Conservation (phyloP, 2,113 vertebrate genomes). For the Pteruthius melanotis region DNA sequence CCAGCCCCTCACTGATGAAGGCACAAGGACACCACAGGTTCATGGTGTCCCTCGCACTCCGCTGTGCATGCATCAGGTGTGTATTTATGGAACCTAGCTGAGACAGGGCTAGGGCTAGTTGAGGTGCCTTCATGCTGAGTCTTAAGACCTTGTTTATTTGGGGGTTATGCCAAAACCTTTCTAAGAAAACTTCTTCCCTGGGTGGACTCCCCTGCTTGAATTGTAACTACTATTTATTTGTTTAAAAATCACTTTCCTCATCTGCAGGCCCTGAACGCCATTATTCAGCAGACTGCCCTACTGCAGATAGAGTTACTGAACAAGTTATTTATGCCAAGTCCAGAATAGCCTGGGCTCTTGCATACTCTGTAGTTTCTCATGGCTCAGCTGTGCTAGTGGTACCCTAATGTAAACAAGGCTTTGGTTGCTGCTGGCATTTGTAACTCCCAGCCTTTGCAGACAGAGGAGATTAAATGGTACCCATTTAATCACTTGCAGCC, state of each 20-base stretch:
- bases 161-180: neutral
- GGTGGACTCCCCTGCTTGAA: neutral
- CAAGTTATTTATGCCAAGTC: slow-evolving; percentile 9
- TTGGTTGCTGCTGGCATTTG: neutral
- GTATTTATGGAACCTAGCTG: neutral
- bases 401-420: slow-evolving; percentile 15
- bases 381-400: neutral
- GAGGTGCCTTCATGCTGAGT: neutral
- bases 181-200: neutral
- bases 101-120: neutral
- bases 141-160: neutral
- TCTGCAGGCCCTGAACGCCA: neutral
- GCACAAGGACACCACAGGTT: neutral
- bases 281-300: neutral
- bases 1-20: neutral
- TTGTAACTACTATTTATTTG: neutral
- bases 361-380: neutral
- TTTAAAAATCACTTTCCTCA: neutral
- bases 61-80: rapidly evolving
- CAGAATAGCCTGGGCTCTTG: neutral
- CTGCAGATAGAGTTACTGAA: neutral
- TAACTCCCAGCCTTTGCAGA: neutral
- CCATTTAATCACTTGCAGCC: neutral
- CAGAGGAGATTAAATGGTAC: neutral
- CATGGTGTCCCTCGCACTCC: rapidly evolving